Conservation (phyloP, 2,113 vertebrate species). For the Xiphorhynchus elegans region DNA sequence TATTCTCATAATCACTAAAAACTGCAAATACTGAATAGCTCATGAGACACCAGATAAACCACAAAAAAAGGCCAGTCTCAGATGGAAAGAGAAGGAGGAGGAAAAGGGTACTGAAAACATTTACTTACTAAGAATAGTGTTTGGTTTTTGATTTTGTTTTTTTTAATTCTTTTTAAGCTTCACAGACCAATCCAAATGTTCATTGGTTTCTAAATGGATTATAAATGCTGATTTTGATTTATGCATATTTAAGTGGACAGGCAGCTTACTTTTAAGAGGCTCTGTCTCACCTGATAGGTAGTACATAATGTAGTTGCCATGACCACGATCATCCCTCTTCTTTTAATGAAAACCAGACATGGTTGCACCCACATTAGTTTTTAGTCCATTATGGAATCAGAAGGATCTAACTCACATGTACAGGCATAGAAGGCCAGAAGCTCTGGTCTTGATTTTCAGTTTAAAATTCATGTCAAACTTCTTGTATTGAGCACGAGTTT, state of each 20-base stretch:
- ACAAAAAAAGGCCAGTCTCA: not conserved
- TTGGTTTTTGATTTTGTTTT: fast-evolving
- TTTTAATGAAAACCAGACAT: not conserved
- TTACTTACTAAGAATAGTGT: not conserved
- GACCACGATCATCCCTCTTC: not conserved
- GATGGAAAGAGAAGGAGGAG: not conserved
- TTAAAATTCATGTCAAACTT: not conserved
- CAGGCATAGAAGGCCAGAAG: not conserved
- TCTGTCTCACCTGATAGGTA: not conserved
- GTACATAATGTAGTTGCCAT: not conserved
- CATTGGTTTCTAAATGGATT: not conserved
- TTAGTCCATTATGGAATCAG: not conserved
- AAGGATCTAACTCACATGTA: not conserved
- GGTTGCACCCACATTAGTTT: fast-evolving
- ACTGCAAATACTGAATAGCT: not conserved
- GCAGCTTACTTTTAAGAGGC: not conserved
- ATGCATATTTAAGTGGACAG: not conserved
- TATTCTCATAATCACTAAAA: not conserved
- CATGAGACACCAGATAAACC: not conserved
- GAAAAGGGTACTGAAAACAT: not conserved
- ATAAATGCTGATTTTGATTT: not conserved
- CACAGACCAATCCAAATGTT: not conserved
- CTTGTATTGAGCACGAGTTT: not conserved
- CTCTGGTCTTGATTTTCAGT: not conserved
- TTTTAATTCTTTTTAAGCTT: not conserved